Evolutionary conservation across 2,888 invertebrate genomes (phyloP).

Genomic region (Scelioninae gen. 1): DNA sequence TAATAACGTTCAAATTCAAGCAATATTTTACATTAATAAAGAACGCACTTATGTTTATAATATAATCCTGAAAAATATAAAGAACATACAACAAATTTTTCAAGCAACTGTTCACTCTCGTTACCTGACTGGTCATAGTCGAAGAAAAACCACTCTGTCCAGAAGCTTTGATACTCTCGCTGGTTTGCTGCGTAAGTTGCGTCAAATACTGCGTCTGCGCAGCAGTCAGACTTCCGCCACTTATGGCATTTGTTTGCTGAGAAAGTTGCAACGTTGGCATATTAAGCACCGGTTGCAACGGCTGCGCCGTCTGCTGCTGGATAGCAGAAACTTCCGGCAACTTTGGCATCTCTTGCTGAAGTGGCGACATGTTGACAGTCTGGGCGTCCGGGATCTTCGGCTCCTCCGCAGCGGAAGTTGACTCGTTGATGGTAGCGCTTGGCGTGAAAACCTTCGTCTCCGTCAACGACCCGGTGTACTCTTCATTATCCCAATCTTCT

Average conservation of each 20-base stretch:
- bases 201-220: constrained; percentile 87
- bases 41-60: too few species aligned
- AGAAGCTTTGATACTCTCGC: constrained; percentile 85
- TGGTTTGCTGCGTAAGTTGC: constrained; percentile 86
- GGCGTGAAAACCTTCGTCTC: constrained; percentile 97
- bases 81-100: too few species aligned
- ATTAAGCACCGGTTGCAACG: constrained; percentile 74
- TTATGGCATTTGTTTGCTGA: constrained; percentile 84
- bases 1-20: too few species aligned
- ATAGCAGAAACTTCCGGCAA: constrained; percentile 79
- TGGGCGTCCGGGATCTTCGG: constrained; percentile 76
- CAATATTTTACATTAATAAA: too few species aligned
- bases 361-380: constrained; percentile 60
- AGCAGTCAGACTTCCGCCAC: constrained; percentile 85
- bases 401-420: constrained; percentile 73
- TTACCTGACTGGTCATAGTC: constrained; percentile 80
- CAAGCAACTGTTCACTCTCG: too few species aligned
- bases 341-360: constrained; percentile 75
- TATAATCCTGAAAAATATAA: too few species aligned
- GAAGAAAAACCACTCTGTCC: constrained; percentile 82
- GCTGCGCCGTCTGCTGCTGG: constrained; percentile 79
- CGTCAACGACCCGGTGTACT: constrained; percentile 96
- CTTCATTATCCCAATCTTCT: constrained; percentile 90
- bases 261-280: constrained; percentile 81
- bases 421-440: constrained; percentile 85